A percentile compares a stretch with the other conserved stretches of the same genome.
These are phyloP conservation scores for Syngnathus floridae DNA, from an alignment of 2,113 vertebrate species.

Conservation along the genomic window DNA sequence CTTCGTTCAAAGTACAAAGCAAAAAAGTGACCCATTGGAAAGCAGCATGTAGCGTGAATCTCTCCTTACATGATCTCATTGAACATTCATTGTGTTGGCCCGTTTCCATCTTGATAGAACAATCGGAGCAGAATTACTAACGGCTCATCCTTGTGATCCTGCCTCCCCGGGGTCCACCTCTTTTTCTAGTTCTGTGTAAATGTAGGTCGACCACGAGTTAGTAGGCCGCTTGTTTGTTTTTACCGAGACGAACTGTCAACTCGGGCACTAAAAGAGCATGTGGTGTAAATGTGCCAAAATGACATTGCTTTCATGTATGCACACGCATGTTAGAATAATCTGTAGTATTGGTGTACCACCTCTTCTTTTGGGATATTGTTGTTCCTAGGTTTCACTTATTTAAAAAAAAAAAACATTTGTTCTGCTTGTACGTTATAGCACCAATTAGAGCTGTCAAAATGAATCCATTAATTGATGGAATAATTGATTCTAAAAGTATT, in stretches of 20 bases:
- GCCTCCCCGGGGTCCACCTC: slow-evolving; percentile 44
- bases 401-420: too few species aligned
- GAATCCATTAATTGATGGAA: too few species aligned
- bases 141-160: slow-evolving; percentile 68
- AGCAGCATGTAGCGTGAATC: slow-evolving; percentile 42
- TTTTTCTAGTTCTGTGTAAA: slow-evolving; percentile 44
- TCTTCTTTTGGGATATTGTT: too few species aligned
- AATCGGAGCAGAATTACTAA: slow-evolving; percentile 57
- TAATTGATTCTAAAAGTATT: too few species aligned
- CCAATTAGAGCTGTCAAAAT: too few species aligned
- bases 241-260: slow-evolving; percentile 19
- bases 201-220: slow-evolving; percentile 60
- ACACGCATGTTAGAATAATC: too few species aligned
- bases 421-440: too few species aligned
- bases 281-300: too few species aligned
- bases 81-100: slow-evolving; percentile 51
- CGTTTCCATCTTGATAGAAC: slow-evolving; percentile 53
- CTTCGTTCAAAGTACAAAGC: background rate
- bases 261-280: background rate
- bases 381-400: background rate
- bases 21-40: slow-evolving; percentile 5
- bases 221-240: slow-evolving; percentile 36
- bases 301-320: too few species aligned
- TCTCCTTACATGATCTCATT: slow-evolving; percentile 51
- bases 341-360: too few species aligned